Evolutionary conservation across 1,140 invertebrate genomes (phyloP), one percentile per base, ranked within the genome.

Genomic region (Centruroides sculpturatus): DNA sequence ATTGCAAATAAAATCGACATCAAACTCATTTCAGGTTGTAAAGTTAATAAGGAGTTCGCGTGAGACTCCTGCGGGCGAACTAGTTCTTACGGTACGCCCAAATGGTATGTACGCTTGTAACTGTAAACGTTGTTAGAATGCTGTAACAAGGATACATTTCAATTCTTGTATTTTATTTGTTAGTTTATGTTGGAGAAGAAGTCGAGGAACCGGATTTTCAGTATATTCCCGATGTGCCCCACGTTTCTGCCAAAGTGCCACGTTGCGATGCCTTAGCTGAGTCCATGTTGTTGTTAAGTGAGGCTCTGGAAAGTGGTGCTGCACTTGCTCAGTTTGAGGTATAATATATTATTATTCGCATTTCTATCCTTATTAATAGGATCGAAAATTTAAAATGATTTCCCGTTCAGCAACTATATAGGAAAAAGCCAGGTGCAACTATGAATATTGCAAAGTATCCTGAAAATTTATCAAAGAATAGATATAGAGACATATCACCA

Each of bases 401-500:
- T 23, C 23, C 23, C 2, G 23, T 60, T 59, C 68, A 80, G 73
- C 84, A 89, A 62, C 74, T 98, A 55, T 90, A 93, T 68, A 77
- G 92, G 12, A 86, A 91, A 71, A 89, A 95, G 76, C 85, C 88
- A 1, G 91, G 92, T 10, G 70, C 95, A 67, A 79, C 84, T 5
- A 87, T 87, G 65, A 81, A 86, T 12, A 85, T 85, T 58, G 85
- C 92, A 0, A 82, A 83, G 57, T 81, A 86, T 63, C 79, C 83
- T 3, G 81, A 85, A 62, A 98, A 98, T 77, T 75, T 91, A 52
- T 80, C 81, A 63, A 97, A 96, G 77, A 99, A 99, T 77, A 80
- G 95, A 75, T 99, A 98, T 71, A 81, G 91, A 66, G 95, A 98
- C 77, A 97, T 98, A 69, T 92, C 89, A 59, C 95, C 95, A 61